phyloP scores from a whole-genome alignment of 2,797 vertebrate species.

The Xerus rutilus region DNA sequence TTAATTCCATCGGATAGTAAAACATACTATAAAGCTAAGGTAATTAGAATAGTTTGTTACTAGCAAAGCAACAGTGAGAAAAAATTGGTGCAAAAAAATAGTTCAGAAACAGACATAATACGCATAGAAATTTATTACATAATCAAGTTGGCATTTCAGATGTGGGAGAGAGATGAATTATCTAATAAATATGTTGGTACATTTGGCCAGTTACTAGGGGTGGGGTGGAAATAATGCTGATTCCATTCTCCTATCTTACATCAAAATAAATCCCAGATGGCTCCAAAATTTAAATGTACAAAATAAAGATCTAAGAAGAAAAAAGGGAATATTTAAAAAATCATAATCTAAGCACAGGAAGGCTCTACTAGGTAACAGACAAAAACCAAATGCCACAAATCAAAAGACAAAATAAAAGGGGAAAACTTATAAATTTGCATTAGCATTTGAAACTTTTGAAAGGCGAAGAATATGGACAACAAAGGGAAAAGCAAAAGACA shows the following conservation, averaged over 20 bases:
- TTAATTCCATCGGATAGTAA: conserved; percentile 51
- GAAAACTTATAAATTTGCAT: not conserved
- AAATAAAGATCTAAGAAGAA: conserved; percentile 60
- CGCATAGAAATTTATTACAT: conserved; percentile 41
- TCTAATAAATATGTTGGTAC: conserved; percentile 38
- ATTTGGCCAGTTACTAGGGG: not conserved
- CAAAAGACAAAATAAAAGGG: not conserved
- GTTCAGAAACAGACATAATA: conserved; percentile 33
- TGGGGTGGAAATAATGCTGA: not conserved
- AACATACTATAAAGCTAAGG: conserved; percentile 62
- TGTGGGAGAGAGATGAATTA: conserved; percentile 56
- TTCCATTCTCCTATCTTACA: conserved; percentile 43
- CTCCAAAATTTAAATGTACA: conserved; percentile 63
- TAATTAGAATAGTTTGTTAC: conserved; percentile 71
- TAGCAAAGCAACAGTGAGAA: conserved; percentile 38
- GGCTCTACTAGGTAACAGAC: conserved; percentile 14
- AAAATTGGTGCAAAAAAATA: conserved; percentile 7
- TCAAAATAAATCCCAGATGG: conserved; percentile 65
- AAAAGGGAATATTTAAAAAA: conserved; percentile 36
- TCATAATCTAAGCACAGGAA: conserved; percentile 6
- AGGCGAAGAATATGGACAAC: conserved; percentile 2
- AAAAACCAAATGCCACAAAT: conserved; percentile 49
- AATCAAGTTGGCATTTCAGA: conserved; percentile 63
- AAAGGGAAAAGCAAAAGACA: not conserved
- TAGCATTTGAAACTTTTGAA: conserved; percentile 24